Evolutionary conservation across 2,797 vertebrate genomes (phyloP).

Genomic region (Odontamblyopus rebecca): DNA sequence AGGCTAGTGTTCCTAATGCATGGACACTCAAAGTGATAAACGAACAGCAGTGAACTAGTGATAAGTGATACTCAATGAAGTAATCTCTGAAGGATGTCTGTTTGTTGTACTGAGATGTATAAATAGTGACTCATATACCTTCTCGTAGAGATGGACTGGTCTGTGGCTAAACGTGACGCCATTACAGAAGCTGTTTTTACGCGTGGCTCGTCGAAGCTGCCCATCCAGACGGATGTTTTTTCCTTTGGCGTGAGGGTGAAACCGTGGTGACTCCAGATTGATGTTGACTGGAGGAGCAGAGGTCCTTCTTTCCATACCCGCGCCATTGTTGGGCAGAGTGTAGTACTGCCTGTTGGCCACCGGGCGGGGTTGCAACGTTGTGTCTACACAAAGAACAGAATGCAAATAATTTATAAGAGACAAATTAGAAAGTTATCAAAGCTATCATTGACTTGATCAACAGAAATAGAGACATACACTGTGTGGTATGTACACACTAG

Average conservation of each 20-base stretch:
- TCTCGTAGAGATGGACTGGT: slow-evolving; percentile 94
- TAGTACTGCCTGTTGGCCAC: slow-evolving; percentile 89
- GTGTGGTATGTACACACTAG: slow-evolving; percentile 1
- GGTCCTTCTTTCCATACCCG: slow-evolving; percentile 83
- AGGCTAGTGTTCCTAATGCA: no score
- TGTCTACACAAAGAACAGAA: slow-evolving; percentile 76
- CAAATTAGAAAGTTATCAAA: not conserved
- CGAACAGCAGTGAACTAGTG: not conserved
- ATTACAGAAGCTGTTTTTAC: slow-evolving; percentile 97
- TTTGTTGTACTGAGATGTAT: not conserved
- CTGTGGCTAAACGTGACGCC: slow-evolving; percentile 96
- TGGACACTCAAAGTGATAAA: no score
- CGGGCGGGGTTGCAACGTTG: slow-evolving; percentile 85
- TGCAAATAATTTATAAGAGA: slow-evolving; percentile 26
- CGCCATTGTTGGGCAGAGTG: slow-evolving; percentile 80
- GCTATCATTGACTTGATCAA: slow-evolving; percentile 12
- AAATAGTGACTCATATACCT: slow-evolving; percentile 62
- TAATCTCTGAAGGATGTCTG: not conserved
- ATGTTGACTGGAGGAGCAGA: slow-evolving; percentile 73
- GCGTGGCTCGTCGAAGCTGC: slow-evolving; percentile 89
- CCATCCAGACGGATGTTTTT: slow-evolving; percentile 95
- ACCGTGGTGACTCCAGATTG: slow-evolving; percentile 85
- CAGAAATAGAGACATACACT: not conserved
- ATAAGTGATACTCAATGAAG: not conserved
- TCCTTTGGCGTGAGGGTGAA: slow-evolving; percentile 95